These are phyloP conservation scores for Apamea sordens DNA, from an alignment of 2,888 invertebrate species.

Conservation along the genomic window DNA sequence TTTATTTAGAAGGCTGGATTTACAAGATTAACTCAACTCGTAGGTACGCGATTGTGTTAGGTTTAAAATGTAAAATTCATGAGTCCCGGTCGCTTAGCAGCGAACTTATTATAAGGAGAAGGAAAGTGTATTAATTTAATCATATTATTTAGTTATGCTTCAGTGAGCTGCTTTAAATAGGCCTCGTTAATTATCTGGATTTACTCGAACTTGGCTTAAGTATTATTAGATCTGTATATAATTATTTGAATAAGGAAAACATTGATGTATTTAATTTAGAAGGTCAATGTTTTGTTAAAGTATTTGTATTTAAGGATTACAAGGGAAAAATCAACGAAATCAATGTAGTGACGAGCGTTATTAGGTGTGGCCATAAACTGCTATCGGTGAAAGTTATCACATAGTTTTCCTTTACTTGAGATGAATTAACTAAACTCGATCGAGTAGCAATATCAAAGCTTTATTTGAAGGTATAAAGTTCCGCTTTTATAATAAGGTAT, in stretches of 20 bases:
- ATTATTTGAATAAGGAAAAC: slow-evolving; percentile 21
- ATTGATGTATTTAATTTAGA: not conserved
- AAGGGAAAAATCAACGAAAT: too few relatives aligned
- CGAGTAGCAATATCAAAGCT: not conserved
- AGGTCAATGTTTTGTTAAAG: not conserved
- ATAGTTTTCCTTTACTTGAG: not conserved
- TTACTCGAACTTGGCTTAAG: slow-evolving; percentile 16
- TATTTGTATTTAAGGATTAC: not conserved
- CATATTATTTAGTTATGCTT: slow-evolving; percentile 58
- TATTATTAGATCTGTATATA: not conserved
- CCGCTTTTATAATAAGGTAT: not conserved
- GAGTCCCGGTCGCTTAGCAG: slow-evolving; percentile 51
- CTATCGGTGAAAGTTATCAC: not conserved
- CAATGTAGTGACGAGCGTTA: not conserved
- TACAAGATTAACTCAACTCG: slow-evolving; percentile 51
- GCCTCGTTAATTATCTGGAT: slow-evolving; percentile 48
- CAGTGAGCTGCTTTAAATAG: slow-evolving; percentile 41
- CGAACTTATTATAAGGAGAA: slow-evolving; percentile 48
- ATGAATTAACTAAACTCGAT: not conserved
- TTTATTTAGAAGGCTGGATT: slow-evolving; percentile 51
- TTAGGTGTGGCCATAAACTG: not conserved
- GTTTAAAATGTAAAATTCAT: slow-evolving; percentile 63
- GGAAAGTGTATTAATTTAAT: slow-evolving; percentile 63
- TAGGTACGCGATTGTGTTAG: slow-evolving; percentile 51
- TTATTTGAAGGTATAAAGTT: not conserved